Percentiles rank a stretch among this genome's conserved stretches.
Evolutionary conservation across 1,140 invertebrate species (phyloP).

Genomic region (Agrypnia vestita): DNA sequence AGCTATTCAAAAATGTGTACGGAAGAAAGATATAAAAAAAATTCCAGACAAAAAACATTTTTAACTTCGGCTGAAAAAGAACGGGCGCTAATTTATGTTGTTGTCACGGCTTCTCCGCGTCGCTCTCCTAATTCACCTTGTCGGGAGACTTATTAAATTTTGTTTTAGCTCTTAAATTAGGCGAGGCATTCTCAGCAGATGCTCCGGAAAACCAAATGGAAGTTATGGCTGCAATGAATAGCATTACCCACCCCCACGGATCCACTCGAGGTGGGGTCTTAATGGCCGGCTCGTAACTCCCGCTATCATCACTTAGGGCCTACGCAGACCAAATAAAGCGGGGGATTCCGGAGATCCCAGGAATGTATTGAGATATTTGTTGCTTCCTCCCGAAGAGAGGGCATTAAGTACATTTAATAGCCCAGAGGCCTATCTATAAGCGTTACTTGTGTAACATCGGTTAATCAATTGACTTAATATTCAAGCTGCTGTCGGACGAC

Average conservation of each 20-base stretch:
- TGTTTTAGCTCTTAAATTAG: slow-evolving; percentile 44
- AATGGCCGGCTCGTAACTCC: slow-evolving; percentile 36
- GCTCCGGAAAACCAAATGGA: slow-evolving; percentile 34
- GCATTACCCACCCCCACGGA: slow-evolving; percentile 37
- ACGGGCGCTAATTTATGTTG: slow-evolving; percentile 19
- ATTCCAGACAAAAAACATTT: not conserved
- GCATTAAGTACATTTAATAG: too few relatives aligned
- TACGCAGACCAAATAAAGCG: slow-evolving; percentile 12
- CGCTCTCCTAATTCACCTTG: slow-evolving; percentile 14
- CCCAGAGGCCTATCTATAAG: too few relatives aligned
- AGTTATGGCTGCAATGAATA: slow-evolving; percentile 53
- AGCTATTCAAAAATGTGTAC: too few relatives aligned
- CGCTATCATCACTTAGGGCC: slow-evolving; percentile 15
- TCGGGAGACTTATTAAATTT: slow-evolving; percentile 52
- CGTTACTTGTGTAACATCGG: too few relatives aligned
- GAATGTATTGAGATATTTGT: not conserved
- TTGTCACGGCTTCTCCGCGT: slow-evolving; percentile 15
- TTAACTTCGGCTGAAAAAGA: not conserved
- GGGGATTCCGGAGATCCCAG: not conserved
- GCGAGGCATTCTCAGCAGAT: slow-evolving; percentile 44
- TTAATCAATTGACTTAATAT: too few relatives aligned
- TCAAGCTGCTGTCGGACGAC: too few relatives aligned
- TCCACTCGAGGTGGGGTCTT: slow-evolving; percentile 14
- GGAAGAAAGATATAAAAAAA: too few relatives aligned
- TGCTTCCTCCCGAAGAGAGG: not conserved